These are phyloP conservation scores for Myotis pilosus DNA, from an alignment of 2,797 vertebrate species.

Conservation along the genomic window DNA sequence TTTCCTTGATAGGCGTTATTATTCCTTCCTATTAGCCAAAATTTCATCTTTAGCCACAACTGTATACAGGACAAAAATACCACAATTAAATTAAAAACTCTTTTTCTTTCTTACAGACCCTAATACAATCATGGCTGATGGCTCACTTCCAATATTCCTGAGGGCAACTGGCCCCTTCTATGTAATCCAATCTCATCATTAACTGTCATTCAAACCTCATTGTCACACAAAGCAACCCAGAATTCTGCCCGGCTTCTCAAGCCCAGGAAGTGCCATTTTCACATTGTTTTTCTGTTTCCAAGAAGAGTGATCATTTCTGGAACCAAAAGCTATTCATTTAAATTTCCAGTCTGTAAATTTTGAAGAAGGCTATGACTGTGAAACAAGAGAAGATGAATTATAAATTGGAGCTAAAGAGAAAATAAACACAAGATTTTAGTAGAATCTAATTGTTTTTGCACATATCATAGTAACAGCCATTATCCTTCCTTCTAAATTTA, in stretches of 20 bases:
- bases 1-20: neutral
- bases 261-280: slow-evolving; percentile 53
- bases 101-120: slow-evolving; percentile 30
- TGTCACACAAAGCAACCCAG: slow-evolving; percentile 54
- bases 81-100: slow-evolving; percentile 10
- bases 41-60: slow-evolving; percentile 32
- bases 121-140: neutral
- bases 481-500: slow-evolving; percentile 79
- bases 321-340: slow-evolving; percentile 71
- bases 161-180: slow-evolving; percentile 22
- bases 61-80: neutral
- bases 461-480: slow-evolving; percentile 80
- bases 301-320: slow-evolving; percentile 74
- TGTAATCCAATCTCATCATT: slow-evolving; percentile 34
- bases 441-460: slow-evolving; percentile 83
- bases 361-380: slow-evolving; percentile 73
- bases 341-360: slow-evolving; percentile 79
- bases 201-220: slow-evolving; percentile 63
- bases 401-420: slow-evolving; percentile 81
- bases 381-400: slow-evolving; percentile 80
- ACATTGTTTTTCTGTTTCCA: slow-evolving; percentile 57
- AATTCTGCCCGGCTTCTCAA: slow-evolving; percentile 39
- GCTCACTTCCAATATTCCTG: slow-evolving; percentile 31
- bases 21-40: slow-evolving; percentile 24
- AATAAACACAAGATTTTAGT: slow-evolving; percentile 80